Evolutionary conservation across 2,888 invertebrate genomes (phyloP).

Genomic region (Cephonodes hylas): DNA sequence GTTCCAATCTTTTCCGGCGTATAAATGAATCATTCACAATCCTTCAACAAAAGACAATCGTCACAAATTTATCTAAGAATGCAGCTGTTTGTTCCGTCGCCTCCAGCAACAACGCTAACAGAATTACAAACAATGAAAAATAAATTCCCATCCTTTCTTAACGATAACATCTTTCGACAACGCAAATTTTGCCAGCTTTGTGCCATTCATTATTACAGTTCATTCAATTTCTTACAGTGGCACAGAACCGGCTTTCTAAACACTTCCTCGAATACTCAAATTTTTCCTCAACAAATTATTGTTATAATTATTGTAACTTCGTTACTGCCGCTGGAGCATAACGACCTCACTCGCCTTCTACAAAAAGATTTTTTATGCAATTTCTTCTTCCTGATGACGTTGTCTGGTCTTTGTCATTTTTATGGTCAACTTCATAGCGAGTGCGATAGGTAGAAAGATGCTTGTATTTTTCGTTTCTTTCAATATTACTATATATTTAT

Average conservation of each 20-base stretch:
- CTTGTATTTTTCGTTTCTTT: too few relatives aligned
- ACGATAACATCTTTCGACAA: neutral
- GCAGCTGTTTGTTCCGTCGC: neutral
- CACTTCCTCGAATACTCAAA: neutral
- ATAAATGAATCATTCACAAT: accelerated
- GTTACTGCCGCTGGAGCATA: neutral
- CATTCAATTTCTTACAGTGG: neutral
- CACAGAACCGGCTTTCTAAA: neutral
- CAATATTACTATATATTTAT: too few relatives aligned
- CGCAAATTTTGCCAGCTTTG: neutral
- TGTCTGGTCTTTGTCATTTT: neutral
- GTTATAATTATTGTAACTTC: neutral
- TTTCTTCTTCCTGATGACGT: neutral
- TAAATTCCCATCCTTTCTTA: neutral
- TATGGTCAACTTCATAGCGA: too few relatives aligned
- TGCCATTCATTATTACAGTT: neutral
- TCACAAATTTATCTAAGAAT: neutral
- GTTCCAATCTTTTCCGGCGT: too few relatives aligned
- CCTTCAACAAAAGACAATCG: neutral
- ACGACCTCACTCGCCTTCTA: too few relatives aligned
- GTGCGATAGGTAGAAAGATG: too few relatives aligned
- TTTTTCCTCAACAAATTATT: neutral
- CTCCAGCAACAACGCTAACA: neutral
- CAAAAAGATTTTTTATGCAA: too few relatives aligned
- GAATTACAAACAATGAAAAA: neutral